Percentiles rank a stretch among this genome's conserved stretches.
Evolutionary conservation across 2,888 invertebrate genomes (phyloP).

Genomic region (Myopa tessellatipennis): DNA sequence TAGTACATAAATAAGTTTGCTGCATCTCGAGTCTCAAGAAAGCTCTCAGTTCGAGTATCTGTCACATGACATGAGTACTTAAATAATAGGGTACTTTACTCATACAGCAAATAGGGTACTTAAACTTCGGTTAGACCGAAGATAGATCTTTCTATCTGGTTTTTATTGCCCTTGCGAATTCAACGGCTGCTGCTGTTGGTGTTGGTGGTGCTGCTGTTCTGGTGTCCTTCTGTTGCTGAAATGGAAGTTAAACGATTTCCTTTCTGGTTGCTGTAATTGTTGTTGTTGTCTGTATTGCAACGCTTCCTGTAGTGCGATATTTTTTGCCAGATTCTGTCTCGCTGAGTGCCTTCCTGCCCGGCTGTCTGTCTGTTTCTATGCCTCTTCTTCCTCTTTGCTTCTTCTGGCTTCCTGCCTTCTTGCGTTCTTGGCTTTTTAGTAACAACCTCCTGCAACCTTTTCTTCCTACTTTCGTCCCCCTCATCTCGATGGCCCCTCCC

Average conservation of each 20-base stretch:
- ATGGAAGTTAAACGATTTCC: conserved; percentile 15
- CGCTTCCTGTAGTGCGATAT: neutral
- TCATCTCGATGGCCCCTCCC: neutral
- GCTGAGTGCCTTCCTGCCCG: no score
- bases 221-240: neutral
- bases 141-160: neutral
- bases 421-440: no score
- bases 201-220: neutral
- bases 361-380: no score
- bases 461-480: neutral
- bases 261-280: neutral
- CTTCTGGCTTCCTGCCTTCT: neutral
- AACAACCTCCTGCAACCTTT: neutral
- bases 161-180: neutral
- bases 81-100: no score
- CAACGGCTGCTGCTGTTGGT: neutral
- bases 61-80: no score
- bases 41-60: no score
- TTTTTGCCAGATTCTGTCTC: neutral
- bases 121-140: no score
- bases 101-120: no score
- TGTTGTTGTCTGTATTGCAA: neutral
- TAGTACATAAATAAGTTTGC: no score
- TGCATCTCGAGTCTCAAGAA: no score
- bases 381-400: neutral